Base-by-base conservation (phyloP, 2,113 vertebrate genomes). In the Syngnathoides biaculeatus region DNA sequence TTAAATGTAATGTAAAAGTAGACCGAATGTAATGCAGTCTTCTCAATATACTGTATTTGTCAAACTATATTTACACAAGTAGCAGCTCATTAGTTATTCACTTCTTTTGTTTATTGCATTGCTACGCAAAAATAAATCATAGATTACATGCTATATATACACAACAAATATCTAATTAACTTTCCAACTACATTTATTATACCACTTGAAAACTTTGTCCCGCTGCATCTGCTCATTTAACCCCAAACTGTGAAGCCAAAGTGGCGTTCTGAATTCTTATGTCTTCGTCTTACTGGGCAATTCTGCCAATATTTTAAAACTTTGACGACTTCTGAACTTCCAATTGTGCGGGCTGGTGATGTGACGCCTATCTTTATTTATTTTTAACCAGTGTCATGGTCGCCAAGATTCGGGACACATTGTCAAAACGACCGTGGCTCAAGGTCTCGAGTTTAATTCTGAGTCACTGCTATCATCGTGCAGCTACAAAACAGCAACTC, bases 391-490 rank as follows among this genome's bases (percentile, higher is more conserved):
- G 38, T 39, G 64, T 73, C 67, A 74, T 50, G 70, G 56, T 72
- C 17, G 55, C 15, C 52, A 53, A 66, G 24, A 30, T 35, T 2
- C 57, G 61, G 20, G 15, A 20, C 19, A 39, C 30, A 30, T 27
- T 59, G 0, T 77, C 52, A 72, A 3, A n/a, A 27, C 52, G 72
- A 83, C 71, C 71, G 70, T 66, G 35, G 69, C 38, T 69, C 77
- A 82, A 79, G 78, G 78, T 79, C 78, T 61, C 30, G 27, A 22
- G 40, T 13, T 27, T 52, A 27, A 8, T 19, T 26, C 12, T 27
- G 13, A 53, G 1, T 24, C 15, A 14, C 9, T 8, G 26, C 52
- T 24, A 39, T 4, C 5, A 2, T 1, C 17, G 1, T 4, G 6
- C 1, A 0, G 12, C 0, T 47, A 57, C 4, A 26, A 19, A 5